These are phyloP conservation scores for Chromobotia macracanthus DNA, from an alignment of 2,797 vertebrate species.

Conservation along the genomic window DNA sequence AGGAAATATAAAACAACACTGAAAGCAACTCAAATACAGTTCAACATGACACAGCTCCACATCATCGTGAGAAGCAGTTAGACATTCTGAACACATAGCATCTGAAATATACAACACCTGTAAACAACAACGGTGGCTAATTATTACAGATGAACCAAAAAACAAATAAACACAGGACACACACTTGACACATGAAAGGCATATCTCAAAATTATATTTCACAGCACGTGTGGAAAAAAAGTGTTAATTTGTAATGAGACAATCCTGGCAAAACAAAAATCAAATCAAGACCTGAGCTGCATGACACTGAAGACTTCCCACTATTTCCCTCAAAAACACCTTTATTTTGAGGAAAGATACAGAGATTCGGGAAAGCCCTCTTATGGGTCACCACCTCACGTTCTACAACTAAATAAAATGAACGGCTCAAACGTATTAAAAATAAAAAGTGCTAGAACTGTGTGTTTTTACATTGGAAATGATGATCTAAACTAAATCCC, in stretches of 20 bases:
- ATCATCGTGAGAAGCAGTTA: constrained; percentile 69
- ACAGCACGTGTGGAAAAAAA: constrained; percentile 13
- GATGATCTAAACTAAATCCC: constrained; percentile 10
- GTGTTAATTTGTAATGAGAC: constrained; percentile 6
- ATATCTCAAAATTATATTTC: background rate
- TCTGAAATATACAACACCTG: constrained; percentile 58
- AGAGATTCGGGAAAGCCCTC: constrained; percentile 10
- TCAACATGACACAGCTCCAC: constrained; percentile 68
- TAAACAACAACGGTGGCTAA: constrained; percentile 30
- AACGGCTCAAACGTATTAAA: background rate
- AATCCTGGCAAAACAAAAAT: background rate
- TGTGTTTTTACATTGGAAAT: constrained; percentile 16
- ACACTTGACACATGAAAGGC: constrained; percentile 27
- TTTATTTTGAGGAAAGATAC: background rate
- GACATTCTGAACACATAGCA: constrained; percentile 57
- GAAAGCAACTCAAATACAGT: constrained; percentile 77
- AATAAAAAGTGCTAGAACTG: background rate
- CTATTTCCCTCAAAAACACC: too few species aligned
- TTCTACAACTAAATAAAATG: constrained; percentile 1
- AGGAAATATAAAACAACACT: constrained; percentile 93
- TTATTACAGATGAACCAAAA: constrained; percentile 49
- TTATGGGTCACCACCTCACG: constrained; percentile 1
- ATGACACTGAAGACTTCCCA: background rate
- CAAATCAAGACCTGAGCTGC: background rate
- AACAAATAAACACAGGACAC: constrained; percentile 15